Conservation (phyloP, 2,113 vertebrate species). For the Patagioenas fasciata region DNA sequence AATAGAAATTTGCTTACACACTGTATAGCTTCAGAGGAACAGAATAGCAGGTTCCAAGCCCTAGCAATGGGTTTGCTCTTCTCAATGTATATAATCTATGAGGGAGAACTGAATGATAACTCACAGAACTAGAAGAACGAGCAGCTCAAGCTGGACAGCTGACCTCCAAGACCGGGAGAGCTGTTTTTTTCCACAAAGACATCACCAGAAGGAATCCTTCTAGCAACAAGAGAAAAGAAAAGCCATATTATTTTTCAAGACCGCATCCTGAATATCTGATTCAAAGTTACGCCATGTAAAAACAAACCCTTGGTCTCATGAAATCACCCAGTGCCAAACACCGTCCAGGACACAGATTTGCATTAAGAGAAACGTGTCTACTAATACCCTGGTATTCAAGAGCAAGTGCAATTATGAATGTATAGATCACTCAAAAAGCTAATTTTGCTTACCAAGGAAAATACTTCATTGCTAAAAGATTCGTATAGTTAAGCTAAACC, state of each 20-base stretch:
- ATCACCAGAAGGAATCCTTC: background rate
- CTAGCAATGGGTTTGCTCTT: background rate
- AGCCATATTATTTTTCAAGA: background rate
- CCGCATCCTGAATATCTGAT: background rate
- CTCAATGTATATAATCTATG: rapidly evolving
- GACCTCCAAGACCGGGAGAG: background rate
- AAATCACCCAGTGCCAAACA: background rate
- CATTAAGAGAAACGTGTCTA: background rate
- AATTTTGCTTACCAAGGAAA: slow-evolving; percentile 83
- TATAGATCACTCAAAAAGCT: background rate
- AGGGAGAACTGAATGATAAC: background rate
- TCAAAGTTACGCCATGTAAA: background rate
- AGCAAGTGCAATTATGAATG: background rate
- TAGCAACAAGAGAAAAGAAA: background rate
- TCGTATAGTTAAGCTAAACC: slow-evolving; percentile 81
- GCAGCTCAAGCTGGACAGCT: background rate
- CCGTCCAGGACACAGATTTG: background rate
- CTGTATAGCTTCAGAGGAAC: background rate
- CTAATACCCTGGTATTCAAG: background rate
- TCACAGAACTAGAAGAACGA: background rate
- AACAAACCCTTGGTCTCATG: background rate
- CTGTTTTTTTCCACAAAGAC: background rate
- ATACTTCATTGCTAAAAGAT: slow-evolving; percentile 74
- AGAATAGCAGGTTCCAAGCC: background rate
- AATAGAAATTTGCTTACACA: background rate